These are phyloP conservation scores for Bombus superbus DNA, from an alignment of 1,140 invertebrate genomes.

Conservation along the genomic window DNA sequence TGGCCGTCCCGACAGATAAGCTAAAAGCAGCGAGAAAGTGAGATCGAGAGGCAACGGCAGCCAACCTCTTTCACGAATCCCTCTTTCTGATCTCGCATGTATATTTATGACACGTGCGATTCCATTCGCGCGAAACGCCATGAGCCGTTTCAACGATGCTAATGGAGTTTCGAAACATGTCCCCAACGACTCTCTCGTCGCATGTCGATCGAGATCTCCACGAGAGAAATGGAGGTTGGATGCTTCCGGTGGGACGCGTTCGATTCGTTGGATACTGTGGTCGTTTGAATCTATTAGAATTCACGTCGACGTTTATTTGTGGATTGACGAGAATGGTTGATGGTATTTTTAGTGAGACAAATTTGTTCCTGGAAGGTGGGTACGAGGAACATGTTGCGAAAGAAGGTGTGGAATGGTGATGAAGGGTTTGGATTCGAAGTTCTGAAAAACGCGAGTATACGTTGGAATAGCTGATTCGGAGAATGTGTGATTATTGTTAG, in stretches of 20 bases:
- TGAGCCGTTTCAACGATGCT: slow-evolving; percentile 50
- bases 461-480: not conserved
- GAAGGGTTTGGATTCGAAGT: not conserved
- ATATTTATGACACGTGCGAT: slow-evolving; percentile 69
- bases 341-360: not conserved
- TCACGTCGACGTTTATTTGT: not conserved
- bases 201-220: slow-evolving; percentile 37
- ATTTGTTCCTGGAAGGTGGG: slow-evolving; percentile 2
- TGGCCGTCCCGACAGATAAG: slow-evolving; percentile 56
- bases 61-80: slow-evolving; percentile 29
- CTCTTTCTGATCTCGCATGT: slow-evolving; percentile 58
- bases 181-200: slow-evolving; percentile 30
- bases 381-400: not conserved
- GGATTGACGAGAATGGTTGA: not conserved
- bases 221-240: not conserved
- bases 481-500: not conserved
- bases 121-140: slow-evolving; percentile 42
- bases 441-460: not conserved
- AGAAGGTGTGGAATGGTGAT: not conserved
- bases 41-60: slow-evolving; percentile 6
- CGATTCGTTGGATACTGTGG: not conserved
- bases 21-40: slow-evolving; percentile 60
- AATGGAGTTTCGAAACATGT: slow-evolving; percentile 58
- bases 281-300: slow-evolving; percentile 22
- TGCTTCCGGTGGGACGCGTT: not conserved